Evolutionary conservation across 2,113 vertebrate genomes (phyloP).

Genomic region (Gambusia holbrooki): DNA sequence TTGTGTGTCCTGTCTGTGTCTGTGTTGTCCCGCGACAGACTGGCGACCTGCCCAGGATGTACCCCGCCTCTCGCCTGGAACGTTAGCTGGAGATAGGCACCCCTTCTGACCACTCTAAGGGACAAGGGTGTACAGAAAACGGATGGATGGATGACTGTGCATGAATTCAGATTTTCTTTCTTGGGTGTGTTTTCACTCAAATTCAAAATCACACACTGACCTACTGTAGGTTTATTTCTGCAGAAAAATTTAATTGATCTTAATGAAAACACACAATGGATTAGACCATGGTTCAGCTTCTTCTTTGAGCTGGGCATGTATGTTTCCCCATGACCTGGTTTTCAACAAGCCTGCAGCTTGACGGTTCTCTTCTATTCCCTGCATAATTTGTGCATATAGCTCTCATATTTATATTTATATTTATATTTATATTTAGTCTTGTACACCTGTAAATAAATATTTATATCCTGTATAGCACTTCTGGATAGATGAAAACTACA

Average conservation of each 20-base stretch:
- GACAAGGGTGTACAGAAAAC: too few relatives aligned
- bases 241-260: slow-evolving; percentile 26
- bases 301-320: slow-evolving; percentile 38
- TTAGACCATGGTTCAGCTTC: slow-evolving; percentile 41
- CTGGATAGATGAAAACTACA: too few relatives aligned
- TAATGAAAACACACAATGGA: slow-evolving; percentile 43
- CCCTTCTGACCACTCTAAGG: too few relatives aligned
- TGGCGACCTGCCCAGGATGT: too few relatives aligned
- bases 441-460: too few relatives aligned
- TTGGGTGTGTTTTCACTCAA: slow-evolving; percentile 5
- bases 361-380: slow-evolving; percentile 26
- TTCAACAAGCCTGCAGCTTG: slow-evolving; percentile 45
- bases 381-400: neutral
- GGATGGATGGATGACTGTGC: slow-evolving; percentile 7
- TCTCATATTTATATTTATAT: too few relatives aligned
- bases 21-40: too few relatives aligned
- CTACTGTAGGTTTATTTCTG: slow-evolving; percentile 11
- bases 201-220: slow-evolving; percentile 8
- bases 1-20: too few relatives aligned
- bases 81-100: too few relatives aligned
- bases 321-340: slow-evolving; percentile 64
- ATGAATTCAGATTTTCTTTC: slow-evolving; percentile 22
- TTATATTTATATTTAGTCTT: too few relatives aligned
- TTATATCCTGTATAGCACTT: too few relatives aligned
- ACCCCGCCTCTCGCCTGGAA: too few relatives aligned